Base-by-base conservation (phyloP, 2,113 vertebrate genomes). In the Columba janthina region DNA sequence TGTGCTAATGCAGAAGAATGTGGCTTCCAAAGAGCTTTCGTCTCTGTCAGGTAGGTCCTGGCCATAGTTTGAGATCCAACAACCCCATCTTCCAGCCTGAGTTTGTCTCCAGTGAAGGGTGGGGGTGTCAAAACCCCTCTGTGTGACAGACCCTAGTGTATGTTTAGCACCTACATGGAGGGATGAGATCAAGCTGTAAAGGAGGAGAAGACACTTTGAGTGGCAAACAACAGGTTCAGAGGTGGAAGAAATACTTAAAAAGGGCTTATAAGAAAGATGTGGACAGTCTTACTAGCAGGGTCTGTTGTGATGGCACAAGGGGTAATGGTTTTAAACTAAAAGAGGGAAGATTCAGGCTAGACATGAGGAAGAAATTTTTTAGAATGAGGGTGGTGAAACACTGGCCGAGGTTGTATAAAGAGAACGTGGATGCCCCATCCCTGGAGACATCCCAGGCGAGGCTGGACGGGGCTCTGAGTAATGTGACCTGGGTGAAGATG, bases 71-170 rank as follows among this genome's bases (percentile, higher is more conserved):
- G 72, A 62, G 29, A 69, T 20, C 42, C 54, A 80, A 28, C n/a
- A 56, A 24, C 15, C 15, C 13, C 40, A 36, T 16, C 60, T 65
- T 75, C 28, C 34, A 70, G 28, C 29, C 26, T n/a, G 40, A 61
- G 29, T 40, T 17, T 58, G 17, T 29, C 31, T 74, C 46, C 32
- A n/a, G 53, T 40, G 15, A 69, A 60, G 40, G 19, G 9, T 18
- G 7, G 13, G 8, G 12, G 12, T 0, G 2, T 53, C 25, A 50
- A 82, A 85, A 8, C 40, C 18, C 25, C 11, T 42, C 1, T 0
- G 8, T 36, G 54, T 83, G 57, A 62, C 75, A 60, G n/a, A 24
- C 40, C 15, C 22, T 26, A 8, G 22, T 9, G 21, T 31, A 72
- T 36, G 58, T 25, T 72, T 80, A 57, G 15, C 15, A 28, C 1